Conservation (phyloP, 2,888 invertebrate species). For the Hedychridium roseum region DNA sequence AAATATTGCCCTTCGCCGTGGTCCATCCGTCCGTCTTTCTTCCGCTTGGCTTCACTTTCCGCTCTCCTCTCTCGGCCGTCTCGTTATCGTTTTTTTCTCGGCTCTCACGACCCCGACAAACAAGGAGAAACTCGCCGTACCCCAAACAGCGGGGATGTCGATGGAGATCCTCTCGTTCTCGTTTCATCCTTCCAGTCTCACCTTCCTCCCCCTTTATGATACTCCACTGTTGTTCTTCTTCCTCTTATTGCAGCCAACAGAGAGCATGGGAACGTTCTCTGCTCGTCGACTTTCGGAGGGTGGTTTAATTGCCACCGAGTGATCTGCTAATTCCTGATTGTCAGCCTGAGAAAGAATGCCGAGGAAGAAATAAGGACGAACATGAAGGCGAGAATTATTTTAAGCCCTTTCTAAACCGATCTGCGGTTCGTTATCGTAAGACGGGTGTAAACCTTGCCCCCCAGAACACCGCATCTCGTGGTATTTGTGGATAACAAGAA, state of each 20-base stretch:
- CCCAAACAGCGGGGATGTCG: slow-evolving; percentile 33
- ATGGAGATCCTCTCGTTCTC: slow-evolving; percentile 22
- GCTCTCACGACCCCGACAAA: slow-evolving; percentile 45
- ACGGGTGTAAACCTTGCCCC: too few species aligned
- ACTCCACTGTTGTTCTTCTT: slow-evolving; percentile 21
- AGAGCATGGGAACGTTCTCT: slow-evolving; percentile 46
- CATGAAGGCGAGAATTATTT: slow-evolving; percentile 7
- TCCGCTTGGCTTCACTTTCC: too few species aligned
- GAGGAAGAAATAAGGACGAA: slow-evolving; percentile 24
- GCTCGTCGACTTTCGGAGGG: slow-evolving; percentile 15
- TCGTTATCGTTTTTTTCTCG: slow-evolving; percentile 21
- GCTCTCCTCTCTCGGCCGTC: too few species aligned
- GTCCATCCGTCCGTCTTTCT: too few species aligned
- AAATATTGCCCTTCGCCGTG: slow-evolving; percentile 55
- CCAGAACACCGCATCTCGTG: too few species aligned
- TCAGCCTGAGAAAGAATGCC: slow-evolving; percentile 48
- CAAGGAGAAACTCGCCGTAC: slow-evolving; percentile 22
- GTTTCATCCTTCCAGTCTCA: slow-evolving; percentile 1
- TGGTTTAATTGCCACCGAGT: slow-evolving; percentile 57
- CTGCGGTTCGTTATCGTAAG: too few species aligned
- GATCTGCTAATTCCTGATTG: slow-evolving; percentile 59
- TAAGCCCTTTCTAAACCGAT: slow-evolving; percentile 1
- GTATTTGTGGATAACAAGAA: too few species aligned
- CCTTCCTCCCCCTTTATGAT: slow-evolving; percentile 17
- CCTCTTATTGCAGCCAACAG: slow-evolving; percentile 35